These are phyloP conservation scores for Chorisops tibialis DNA, from an alignment of 2,888 invertebrate genomes.

Conservation along the genomic window DNA sequence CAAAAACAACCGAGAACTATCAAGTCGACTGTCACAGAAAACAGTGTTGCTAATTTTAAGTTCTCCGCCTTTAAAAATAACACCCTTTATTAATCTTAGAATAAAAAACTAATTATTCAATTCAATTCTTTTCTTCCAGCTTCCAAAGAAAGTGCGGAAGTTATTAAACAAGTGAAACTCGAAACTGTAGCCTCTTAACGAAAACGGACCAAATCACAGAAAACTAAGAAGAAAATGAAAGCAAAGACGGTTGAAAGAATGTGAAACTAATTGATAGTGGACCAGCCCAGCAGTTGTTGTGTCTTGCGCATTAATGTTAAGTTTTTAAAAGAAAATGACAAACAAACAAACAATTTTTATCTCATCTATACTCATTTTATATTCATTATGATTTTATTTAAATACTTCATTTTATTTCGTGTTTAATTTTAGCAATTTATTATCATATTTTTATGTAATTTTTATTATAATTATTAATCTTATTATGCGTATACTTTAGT, in stretches of 20 bases:
- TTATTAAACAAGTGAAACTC: neutral
- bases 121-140: conserved; percentile 4
- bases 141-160: conserved; percentile 4
- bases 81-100: too few relatives aligned
- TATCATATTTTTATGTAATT: conserved; percentile 1
- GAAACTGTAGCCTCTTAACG: conserved; percentile 17
- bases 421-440: conserved; percentile 6
- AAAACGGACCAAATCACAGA: conserved; percentile 9
- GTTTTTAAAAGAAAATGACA: conserved; percentile 35
- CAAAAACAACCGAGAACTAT: too few relatives aligned
- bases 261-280: conserved; percentile 41
- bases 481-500: too few relatives aligned
- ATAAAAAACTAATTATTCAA: too few relatives aligned
- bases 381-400: conserved; percentile 16
- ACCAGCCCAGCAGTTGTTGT: conserved; percentile 52
- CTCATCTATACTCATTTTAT: conserved; percentile 24
- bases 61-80: too few relatives aligned
- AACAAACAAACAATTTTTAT: conserved; percentile 25
- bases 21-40: too few relatives aligned
- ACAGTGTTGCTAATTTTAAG: too few relatives aligned
- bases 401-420: conserved; percentile 12
- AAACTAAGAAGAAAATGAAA: conserved; percentile 11
- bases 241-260: neutral
- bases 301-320: conserved; percentile 47
- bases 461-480: neutral